Base-by-base conservation (phyloP, 2,113 vertebrate genomes). In the Pardalotus punctatus region DNA sequence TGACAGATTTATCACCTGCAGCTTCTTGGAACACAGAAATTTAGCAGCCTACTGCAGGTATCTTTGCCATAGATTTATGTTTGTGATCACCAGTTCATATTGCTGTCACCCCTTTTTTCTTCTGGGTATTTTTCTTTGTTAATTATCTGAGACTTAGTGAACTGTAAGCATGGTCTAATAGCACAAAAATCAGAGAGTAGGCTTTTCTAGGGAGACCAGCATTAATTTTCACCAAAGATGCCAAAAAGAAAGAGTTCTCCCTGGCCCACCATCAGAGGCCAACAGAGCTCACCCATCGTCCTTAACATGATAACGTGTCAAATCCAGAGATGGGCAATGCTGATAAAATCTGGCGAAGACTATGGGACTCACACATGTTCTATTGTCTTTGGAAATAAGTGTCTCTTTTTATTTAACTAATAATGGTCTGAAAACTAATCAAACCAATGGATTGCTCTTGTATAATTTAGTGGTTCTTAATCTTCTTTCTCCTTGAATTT, bases 341-440 rank as follows among this genome's bases (percentile, higher is more conserved):
- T 67, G 62, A 25, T 60, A 60, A 87, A 76, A 72, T 58, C 43
- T 74, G 15, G 9, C 58, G 43, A 81, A 84, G 22, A 31, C 28
- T 53, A 3, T 36, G 48, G 25, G 9, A 60, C 43, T 81, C 4
- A 4, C 29, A 43, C 0, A 0, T 65, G 12, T 60, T 82, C 35
- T 79, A 17, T n/a, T 1, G 2, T 47, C 36, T 82, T 56, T 71
- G 92, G 76, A 85, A 94, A 79, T 38, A 71, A 48, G 13, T 33
- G 0, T 56, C 40, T 71, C 38, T 67, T 56, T 90, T 74, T 65
- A 69, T 85, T 88, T 92, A 66, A 77, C 11, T 50, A 79, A 48
- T 76, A 76, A 69, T 45, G 9, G 14, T 40, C 13, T 19, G 16
- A 47, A 81, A 70, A 54, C 43, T 28, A 67, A 84, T 28, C 65